A percentile compares a stretch with the other conserved stretches of the same genome.
These are phyloP conservation scores for Cheilosia grossa DNA, from an alignment of 2,888 invertebrate species.

Conservation along the genomic window DNA sequence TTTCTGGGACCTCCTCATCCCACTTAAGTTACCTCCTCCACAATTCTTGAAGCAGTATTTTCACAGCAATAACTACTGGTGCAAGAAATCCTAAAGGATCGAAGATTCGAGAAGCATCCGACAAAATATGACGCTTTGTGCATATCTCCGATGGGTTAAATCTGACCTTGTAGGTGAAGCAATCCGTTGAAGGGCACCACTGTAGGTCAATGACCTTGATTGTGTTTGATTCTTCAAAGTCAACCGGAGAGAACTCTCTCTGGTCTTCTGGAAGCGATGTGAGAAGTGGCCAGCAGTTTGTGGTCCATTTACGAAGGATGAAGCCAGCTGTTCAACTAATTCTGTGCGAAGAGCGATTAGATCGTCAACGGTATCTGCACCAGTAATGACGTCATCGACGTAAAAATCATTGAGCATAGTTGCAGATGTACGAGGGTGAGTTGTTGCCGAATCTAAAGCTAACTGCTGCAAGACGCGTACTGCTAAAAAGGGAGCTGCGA, in stretches of 20 bases:
- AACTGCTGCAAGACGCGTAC: no score
- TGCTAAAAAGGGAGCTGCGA: no score
- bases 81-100: constrained; percentile 25
- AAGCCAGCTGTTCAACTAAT: no score
- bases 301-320: constrained; percentile 14
- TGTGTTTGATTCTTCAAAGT: constrained; percentile 24
- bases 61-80: constrained; percentile 5
- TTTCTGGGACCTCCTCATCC: constrained; percentile 14
- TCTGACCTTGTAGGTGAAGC: constrained; percentile 29
- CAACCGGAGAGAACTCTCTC: constrained; percentile 28
- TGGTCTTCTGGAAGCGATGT: constrained; percentile 24
- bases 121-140: constrained; percentile 28
- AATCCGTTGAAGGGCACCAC: constrained; percentile 43
- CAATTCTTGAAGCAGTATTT: constrained; percentile 25
- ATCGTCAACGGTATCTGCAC: no score
- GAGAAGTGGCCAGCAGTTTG: constrained; percentile 36
- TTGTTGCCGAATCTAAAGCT: no score
- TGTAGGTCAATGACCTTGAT: constrained; percentile 34
- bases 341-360: no score
- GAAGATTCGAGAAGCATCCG: constrained; percentile 22
- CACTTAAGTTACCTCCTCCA: constrained; percentile 24
- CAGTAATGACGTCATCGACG: no score
- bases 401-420: no score
- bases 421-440: no score
- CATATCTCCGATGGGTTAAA: background rate